Evolutionary conservation across 2,797 vertebrate genomes (phyloP), one percentile per base, ranked within the genome.

Genomic region (Anas acuta): DNA sequence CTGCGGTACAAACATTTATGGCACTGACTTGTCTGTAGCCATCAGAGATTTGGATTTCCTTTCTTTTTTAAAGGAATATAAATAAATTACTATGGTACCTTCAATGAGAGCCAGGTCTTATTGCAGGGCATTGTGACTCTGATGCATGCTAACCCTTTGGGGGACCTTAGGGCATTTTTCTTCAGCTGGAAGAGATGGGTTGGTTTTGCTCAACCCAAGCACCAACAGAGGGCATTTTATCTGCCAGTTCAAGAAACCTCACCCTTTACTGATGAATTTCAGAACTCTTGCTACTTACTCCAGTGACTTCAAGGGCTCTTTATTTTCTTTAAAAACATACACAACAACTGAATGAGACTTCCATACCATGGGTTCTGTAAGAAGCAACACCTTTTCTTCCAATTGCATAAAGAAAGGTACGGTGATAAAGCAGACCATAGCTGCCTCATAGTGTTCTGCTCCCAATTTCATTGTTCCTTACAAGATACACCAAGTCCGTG

Each of bases 11-110:
- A 75, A 57, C 10, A 10, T 79, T 67, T 82, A 74, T 61, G 78
- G 93, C 94, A 92, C 93, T 94, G 93, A 95, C 61, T 90, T 93
- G 85, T 60, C 89, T 96, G 92, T 91, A 96, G 92, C 95, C 90
- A 93, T 94, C 95, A 92, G 90, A 77, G 89, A 94, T 80, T 70
- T 87, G 79, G 58, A 89, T 92, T 95, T 96, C 96, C 95, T 97
- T 96, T 97, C 92, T 96, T 96, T 94, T 94, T 97, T 77, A 91
- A 96, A 96, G 95, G 95, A 96, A 91, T 79, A 92, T 73, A 90
- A 92, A 95, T 87, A 93, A 96, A 94, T 92, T 64, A 90, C 93
- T 87, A 76, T 78, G 94, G 92, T 95, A 96, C 75, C 84, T 85
- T 89, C 82, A 71, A 22, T 15, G 72, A 87, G 86, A 87, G 41